Conservation (phyloP, 1,140 invertebrate species). For the Bombus waltoni region DNA sequence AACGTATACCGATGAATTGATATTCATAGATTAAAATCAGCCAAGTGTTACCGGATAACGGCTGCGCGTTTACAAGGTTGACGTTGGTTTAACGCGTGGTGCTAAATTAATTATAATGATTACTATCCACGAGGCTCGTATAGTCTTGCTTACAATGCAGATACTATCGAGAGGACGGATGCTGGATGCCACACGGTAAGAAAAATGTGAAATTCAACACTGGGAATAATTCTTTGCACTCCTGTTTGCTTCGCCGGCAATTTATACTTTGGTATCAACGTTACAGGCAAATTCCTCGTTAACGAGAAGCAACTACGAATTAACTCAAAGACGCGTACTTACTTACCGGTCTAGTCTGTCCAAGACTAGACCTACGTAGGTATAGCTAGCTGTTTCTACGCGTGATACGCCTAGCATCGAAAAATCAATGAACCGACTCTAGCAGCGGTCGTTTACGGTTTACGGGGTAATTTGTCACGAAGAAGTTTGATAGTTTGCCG, state of each 20-base stretch:
- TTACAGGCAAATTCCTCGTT: not conserved
- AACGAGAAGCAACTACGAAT: not conserved
- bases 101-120: conserved; percentile 31
- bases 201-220: conserved; percentile 18
- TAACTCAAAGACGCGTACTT: not conserved
- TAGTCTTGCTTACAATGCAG: conserved; percentile 10
- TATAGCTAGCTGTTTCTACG: no score
- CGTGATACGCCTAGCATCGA: no score
- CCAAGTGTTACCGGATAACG: not conserved
- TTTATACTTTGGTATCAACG: not conserved
- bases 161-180: conserved; percentile 17
- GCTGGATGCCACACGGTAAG: not conserved
- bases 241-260: not conserved
- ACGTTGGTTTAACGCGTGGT: not conserved
- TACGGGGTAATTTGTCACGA: no score
- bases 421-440: no score
- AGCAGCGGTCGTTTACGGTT: no score
- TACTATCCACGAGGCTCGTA: not conserved
- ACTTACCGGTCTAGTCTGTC: no score
- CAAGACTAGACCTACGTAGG: no score
- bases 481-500: no score
- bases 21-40: conserved; percentile 28
- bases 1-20: not conserved
- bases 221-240: not conserved
- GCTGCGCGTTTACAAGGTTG: not conserved